Percentiles rank a stretch among this genome's conserved stretches.
Evolutionary conservation across 2,888 invertebrate species (phyloP).

Genomic region (Caenorhabditis sinica): DNA sequence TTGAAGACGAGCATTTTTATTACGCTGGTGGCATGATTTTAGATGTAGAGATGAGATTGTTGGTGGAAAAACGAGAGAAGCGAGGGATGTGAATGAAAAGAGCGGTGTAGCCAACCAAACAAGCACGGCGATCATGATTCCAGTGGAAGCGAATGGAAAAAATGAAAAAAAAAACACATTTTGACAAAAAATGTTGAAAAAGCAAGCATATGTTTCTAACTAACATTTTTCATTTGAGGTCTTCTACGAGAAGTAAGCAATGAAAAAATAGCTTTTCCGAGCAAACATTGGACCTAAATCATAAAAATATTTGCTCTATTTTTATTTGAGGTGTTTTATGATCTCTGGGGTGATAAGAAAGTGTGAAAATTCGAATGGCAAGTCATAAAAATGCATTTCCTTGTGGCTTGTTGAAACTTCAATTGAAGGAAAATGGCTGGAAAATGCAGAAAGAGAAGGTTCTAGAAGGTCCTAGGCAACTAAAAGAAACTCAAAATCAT

Average conservation of each 20-base stretch:
- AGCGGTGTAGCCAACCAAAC: constrained; percentile 15
- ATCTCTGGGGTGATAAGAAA: constrained; percentile 24
- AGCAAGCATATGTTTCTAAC: too few relatives aligned
- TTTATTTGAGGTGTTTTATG: constrained; percentile 35
- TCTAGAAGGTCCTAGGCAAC: not conserved
- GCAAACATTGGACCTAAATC: not conserved
- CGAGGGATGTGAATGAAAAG: not conserved
- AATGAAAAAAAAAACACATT: too few relatives aligned
- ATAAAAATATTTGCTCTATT: constrained; percentile 7
- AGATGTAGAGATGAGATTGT: not conserved
- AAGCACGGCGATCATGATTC: not conserved
- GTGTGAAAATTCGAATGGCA: constrained; percentile 14
- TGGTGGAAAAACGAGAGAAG: not conserved
- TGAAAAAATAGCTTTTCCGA: not conserved
- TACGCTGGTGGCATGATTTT: constrained; percentile 24
- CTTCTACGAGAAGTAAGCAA: not conserved
- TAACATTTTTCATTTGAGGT: too few relatives aligned
- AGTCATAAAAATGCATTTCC: constrained; percentile 1
- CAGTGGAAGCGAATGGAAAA: too few relatives aligned
- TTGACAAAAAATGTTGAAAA: too few relatives aligned
- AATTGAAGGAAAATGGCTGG: not conserved
- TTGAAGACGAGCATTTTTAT: constrained; percentile 30
- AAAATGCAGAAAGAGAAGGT: not conserved
- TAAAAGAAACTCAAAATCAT: not conserved
- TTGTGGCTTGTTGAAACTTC: not conserved